phyloP scores from a whole-genome alignment of 2,888 invertebrate species.

The Liodrosophila aerea region DNA sequence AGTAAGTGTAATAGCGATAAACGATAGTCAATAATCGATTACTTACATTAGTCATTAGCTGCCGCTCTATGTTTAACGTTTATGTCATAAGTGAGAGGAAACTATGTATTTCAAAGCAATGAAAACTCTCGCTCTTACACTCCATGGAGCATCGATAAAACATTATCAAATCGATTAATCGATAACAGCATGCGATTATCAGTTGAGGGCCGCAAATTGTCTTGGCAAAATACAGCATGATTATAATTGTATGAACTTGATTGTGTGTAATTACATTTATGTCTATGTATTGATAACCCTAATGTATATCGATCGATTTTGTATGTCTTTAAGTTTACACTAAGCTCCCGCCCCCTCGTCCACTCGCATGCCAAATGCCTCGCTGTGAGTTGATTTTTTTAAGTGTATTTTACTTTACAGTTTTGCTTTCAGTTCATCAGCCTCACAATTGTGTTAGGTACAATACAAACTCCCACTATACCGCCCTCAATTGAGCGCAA shows the following conservation, averaged over 20 bases:
- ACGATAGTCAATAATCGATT: neutral
- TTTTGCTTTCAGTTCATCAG: slow-evolving; percentile 16
- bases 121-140: slow-evolving; percentile 25
- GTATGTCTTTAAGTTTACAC: slow-evolving; percentile 39
- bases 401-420: neutral
- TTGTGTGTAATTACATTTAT: slow-evolving; percentile 15
- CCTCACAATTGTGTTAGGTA: slow-evolving; percentile 14
- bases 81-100: slow-evolving; percentile 13
- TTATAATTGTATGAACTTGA: neutral
- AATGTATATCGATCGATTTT: slow-evolving; percentile 11
- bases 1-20: slow-evolving; percentile 84
- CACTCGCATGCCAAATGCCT: slow-evolving; percentile 38
- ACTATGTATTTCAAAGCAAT: neutral
- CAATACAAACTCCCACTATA: neutral
- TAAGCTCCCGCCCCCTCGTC: slow-evolving; percentile 32
- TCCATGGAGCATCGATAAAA: slow-evolving; percentile 34
- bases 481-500: neutral
- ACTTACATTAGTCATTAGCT: slow-evolving; percentile 12
- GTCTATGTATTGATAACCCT: slow-evolving; percentile 10
- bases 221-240: slow-evolving; percentile 54
- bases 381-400: slow-evolving; percentile 28
- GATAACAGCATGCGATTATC: slow-evolving; percentile 54
- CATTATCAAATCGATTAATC: slow-evolving; percentile 37
- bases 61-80: slow-evolving; percentile 38
- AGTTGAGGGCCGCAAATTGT: slow-evolving; percentile 38